Percentiles rank a stretch among this genome's conserved stretches.
phyloP scores from a whole-genome alignment of 1,140 invertebrate species.

The Tribolium madens region DNA sequence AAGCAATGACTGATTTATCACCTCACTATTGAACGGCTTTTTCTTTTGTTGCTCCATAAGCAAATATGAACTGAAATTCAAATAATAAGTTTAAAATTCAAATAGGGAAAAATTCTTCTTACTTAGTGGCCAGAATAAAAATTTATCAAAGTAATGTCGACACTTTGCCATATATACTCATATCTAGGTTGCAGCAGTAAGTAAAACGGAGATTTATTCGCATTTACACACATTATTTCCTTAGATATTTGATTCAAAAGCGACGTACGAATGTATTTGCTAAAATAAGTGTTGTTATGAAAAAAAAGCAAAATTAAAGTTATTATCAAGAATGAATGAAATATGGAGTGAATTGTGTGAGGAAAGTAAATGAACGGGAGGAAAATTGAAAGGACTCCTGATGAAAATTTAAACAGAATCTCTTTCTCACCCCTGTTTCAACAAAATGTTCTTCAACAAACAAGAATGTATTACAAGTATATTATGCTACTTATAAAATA shows the following conservation, averaged over 20 bases:
- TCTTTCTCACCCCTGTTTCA: not conserved
- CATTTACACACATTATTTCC: not conserved
- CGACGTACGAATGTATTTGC: too few relatives aligned
- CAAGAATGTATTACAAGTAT: too few relatives aligned
- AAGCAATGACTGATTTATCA: constrained; percentile 7
- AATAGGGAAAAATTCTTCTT: not conserved
- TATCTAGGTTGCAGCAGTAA: not conserved
- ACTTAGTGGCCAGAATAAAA: not conserved
- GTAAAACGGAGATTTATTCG: not conserved
- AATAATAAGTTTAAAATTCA: not conserved
- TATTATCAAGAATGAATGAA: not conserved
- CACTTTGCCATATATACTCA: not conserved
- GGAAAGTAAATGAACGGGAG: not conserved
- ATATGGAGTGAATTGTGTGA: not conserved
- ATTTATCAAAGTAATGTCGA: not conserved
- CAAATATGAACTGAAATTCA: not conserved
- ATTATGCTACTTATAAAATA: too few relatives aligned
- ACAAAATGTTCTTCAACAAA: not conserved
- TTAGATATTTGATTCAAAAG: not conserved
- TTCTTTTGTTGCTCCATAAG: not conserved
- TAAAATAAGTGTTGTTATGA: too few relatives aligned
- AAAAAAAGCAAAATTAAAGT: not conserved
- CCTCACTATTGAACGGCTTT: not conserved
- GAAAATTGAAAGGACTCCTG: not conserved
- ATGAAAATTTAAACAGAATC: not conserved